These are phyloP conservation scores for Globodera ellingtonae DNA, from an alignment of 1,140 invertebrate species.

Conservation along the genomic window DNA sequence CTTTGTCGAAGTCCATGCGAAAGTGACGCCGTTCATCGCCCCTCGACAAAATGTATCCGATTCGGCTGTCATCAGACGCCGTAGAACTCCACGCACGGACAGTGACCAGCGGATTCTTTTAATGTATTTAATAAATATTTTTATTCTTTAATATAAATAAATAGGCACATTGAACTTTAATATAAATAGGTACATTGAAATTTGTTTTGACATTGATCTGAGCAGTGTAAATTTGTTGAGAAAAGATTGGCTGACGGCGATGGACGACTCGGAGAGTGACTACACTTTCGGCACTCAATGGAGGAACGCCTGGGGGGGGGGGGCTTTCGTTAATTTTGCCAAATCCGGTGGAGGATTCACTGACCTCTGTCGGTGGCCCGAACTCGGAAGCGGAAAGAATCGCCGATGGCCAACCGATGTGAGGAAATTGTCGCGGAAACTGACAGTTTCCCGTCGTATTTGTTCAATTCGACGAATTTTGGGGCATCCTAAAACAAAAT, in stretches of 20 bases:
- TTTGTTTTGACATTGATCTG: constrained; percentile 32
- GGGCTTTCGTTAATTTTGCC: not conserved
- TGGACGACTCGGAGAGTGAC: constrained; percentile 48
- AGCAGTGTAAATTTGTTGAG: constrained; percentile 45
- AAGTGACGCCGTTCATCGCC: constrained; percentile 48
- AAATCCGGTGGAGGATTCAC: constrained; percentile 34
- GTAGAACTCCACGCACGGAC: constrained; percentile 47
- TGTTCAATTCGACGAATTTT: constrained; percentile 52
- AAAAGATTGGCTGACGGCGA: constrained; percentile 50
- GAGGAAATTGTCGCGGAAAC: constrained; percentile 16
- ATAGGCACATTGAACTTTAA: too few relatives aligned
- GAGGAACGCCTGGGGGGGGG: constrained; percentile 36
- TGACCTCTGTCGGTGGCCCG: constrained; percentile 48
- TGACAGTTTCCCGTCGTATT: constrained; percentile 52
- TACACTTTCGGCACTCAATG: constrained; percentile 29
- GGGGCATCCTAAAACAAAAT: not conserved
- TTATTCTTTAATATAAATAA: too few relatives aligned
- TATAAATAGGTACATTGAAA: too few relatives aligned
- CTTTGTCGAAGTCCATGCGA: constrained; percentile 54
- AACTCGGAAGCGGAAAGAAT: constrained; percentile 42
- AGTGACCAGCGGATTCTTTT: constrained; percentile 24
- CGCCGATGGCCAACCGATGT: constrained; percentile 21
- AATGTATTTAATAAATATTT: too few relatives aligned
- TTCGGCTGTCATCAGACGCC: constrained; percentile 35
- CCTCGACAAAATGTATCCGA: constrained; percentile 42